Evolutionary conservation across 2,797 vertebrate species (phyloP), one percentile per base, ranked within the genome.

Genomic region (Cossypha caffra): DNA sequence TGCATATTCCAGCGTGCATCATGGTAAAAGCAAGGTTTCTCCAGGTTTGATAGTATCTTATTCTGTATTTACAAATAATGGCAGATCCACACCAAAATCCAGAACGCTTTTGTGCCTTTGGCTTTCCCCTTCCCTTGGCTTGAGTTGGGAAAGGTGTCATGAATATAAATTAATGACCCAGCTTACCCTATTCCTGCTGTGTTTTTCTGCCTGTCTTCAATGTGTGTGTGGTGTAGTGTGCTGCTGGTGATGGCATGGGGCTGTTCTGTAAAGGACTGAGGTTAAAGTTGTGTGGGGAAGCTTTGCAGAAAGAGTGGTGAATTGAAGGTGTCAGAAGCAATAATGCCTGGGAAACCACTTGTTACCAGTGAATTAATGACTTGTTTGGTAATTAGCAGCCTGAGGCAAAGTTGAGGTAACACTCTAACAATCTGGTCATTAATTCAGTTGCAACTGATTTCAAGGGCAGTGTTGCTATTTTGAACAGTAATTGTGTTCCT

Each of bases 371-470:
- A 96, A 93, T 97, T 97, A 97, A 96, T 97, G 96, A 96, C 96
- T 96, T 96, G 66, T 96, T 97, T 97, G 84, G 94, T 97, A 96
- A 97, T 95, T 97, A 97, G 93, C 83, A 90, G 94, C 97, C 96
- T 93, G 58, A 95, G 95, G 94, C 95, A 80, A 97, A 94, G 78
- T 84, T 88, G 82, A 94, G 85, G 87, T 95, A 96, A 78, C 71
- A 92, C 85, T 92, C 69, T 91, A 90, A 95, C 92, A 95, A 87
- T 95, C 84, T 96, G 92, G 83, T 92, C 95, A 96, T 97, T 97
- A 97, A 96, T 97, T 98, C 93, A 96, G 86, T 83, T 95, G 66
- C 89, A 95, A 79, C 74, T 90, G 86, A 88, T 97, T 97, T 96
- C 97, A 95, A 94, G 96, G 95, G 68, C 90, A 91, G 1, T 64